phyloP scores from a whole-genome alignment of 2,888 invertebrate genomes.

The Stegophylla sp. region DNA sequence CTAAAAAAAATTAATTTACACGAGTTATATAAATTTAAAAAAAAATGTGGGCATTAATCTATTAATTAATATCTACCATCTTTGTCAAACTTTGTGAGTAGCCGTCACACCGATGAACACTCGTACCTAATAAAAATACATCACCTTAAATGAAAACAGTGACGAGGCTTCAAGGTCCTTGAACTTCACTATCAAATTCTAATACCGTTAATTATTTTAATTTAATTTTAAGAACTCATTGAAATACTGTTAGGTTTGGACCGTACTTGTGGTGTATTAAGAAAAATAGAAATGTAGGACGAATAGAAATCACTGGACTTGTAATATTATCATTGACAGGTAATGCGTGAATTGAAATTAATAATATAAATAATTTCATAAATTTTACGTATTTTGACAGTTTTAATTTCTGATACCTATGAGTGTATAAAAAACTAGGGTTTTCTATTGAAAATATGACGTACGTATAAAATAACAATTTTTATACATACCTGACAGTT shows the following conservation, averaged over 20 bases:
- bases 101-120: too few species aligned
- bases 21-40: too few species aligned
- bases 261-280: background rate
- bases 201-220: conserved; percentile 41
- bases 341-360: background rate
- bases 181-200: conserved; percentile 18
- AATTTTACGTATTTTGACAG: conserved; percentile 33
- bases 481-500: conserved; percentile 29
- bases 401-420: conserved; percentile 15
- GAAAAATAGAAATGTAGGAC: conserved; percentile 25
- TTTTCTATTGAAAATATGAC: conserved; percentile 2
- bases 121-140: background rate
- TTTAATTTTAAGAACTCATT: conserved; percentile 12
- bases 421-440: background rate
- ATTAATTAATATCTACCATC: too few species aligned
- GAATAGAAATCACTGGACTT: conserved; percentile 13
- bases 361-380: conserved; percentile 3
- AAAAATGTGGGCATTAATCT: too few species aligned
- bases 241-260: conserved; percentile 19
- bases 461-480: conserved; percentile 4
- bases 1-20: too few species aligned
- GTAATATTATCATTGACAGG: conserved; percentile 3
- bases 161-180: conserved; percentile 25
- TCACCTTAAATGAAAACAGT: conserved; percentile 11
- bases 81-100: too few species aligned